Evolutionary conservation across 2,888 invertebrate species (phyloP).

Genomic region (Caenorhabditis macrosperma): DNA sequence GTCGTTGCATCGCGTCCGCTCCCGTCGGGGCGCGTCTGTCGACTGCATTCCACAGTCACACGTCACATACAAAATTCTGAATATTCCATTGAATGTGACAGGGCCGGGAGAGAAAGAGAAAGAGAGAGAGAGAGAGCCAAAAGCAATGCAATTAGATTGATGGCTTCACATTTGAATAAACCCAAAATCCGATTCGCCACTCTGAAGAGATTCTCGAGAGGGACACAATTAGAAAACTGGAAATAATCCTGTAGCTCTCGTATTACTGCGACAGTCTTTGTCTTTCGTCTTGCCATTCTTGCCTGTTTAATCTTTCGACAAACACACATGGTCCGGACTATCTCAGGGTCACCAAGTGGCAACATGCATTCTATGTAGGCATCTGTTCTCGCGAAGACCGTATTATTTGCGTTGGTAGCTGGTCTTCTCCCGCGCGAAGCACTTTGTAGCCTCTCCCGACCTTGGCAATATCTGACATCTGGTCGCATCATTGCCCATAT

Average conservation of each 20-base stretch:
- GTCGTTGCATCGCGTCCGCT: too few species aligned
- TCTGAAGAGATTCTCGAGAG: background rate
- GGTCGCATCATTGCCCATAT: conserved; percentile 54
- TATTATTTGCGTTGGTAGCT: conserved; percentile 37
- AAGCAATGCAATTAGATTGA: conserved; percentile 18
- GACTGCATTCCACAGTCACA: conserved; percentile 13
- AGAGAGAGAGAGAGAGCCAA: background rate
- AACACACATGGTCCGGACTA: conserved; percentile 18
- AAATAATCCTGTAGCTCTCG: background rate
- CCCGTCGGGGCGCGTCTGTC: too few species aligned
- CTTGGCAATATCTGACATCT: conserved; percentile 48
- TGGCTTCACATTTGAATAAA: conserved; percentile 16
- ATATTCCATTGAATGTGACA: conserved; percentile 20
- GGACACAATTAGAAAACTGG: background rate
- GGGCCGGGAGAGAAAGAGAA: background rate
- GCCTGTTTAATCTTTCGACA: conserved; percentile 13
- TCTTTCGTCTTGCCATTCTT: background rate
- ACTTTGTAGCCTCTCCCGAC: conserved; percentile 30
- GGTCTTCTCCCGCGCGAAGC: conserved; percentile 30
- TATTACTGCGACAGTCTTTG: background rate
- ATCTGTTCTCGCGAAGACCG: conserved; percentile 46
- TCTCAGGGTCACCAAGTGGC: conserved; percentile 39
- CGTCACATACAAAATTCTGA: conserved; percentile 35
- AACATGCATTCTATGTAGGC: conserved; percentile 35
- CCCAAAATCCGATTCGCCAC: background rate